Evolutionary conservation across 2,113 vertebrate genomes (phyloP).

Genomic region (Puntigrus tetrazona): DNA sequence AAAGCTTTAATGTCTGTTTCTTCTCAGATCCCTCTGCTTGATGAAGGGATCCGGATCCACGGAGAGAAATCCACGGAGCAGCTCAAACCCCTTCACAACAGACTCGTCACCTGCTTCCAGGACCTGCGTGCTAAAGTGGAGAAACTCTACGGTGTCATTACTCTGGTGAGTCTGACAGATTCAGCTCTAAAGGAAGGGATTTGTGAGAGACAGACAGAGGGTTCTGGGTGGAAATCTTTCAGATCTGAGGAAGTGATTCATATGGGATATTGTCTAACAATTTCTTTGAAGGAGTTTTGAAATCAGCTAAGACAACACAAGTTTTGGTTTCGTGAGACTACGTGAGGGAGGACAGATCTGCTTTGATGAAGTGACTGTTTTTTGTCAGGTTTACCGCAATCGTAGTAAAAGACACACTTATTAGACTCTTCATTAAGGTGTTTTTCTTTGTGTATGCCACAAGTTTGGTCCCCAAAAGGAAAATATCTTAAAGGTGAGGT

Average conservation of each 20-base stretch:
- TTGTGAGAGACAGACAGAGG: not conserved
- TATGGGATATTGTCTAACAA: not conserved
- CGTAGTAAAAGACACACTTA: not conserved
- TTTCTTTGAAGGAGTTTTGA: not conserved
- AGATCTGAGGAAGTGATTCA: not conserved
- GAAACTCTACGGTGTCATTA: constrained; percentile 90
- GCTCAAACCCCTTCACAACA: constrained; percentile 88
- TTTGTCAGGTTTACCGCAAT: not conserved
- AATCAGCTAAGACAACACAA: not conserved
- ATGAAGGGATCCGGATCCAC: constrained; percentile 89
- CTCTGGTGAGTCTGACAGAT: constrained; percentile 75
- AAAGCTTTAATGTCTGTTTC: constrained; percentile 2
- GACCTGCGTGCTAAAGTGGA: constrained; percentile 92
- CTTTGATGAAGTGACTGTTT: not conserved
- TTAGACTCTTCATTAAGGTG: not conserved
- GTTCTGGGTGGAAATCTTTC: not conserved
- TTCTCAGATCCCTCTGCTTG: constrained; percentile 86
- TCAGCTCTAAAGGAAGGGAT: not conserved
- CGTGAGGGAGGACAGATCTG: not conserved
- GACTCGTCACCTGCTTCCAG: constrained; percentile 84
- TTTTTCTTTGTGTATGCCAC: not conserved
- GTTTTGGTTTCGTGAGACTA: not conserved
- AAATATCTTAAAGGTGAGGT: not conserved
- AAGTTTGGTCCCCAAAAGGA: not conserved
- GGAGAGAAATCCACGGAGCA: constrained; percentile 91